Conservation (phyloP, 2,113 vertebrate genomes). For the Amphiprion ocellaris region DNA sequence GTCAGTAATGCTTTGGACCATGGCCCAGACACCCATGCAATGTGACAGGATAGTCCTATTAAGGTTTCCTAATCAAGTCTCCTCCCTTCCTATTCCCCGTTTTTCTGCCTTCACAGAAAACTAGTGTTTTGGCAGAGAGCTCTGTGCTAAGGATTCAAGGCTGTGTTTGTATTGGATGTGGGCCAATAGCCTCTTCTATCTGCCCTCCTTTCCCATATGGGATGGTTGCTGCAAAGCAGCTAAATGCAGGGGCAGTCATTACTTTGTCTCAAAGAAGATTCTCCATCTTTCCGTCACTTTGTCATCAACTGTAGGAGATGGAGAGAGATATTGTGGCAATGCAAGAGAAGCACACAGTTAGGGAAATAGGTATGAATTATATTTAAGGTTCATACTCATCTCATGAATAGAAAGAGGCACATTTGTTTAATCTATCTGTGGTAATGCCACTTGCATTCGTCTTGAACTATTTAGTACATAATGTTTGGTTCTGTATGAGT, state of each 20-base stretch:
- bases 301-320: constrained; percentile 23
- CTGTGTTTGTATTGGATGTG: constrained; percentile 73
- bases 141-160: constrained; percentile 77
- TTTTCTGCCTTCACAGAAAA: constrained; percentile 68
- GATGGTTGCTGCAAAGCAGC: constrained; percentile 61
- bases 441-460: neutral
- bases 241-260: constrained; percentile 54
- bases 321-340: constrained; percentile 8
- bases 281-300: constrained; percentile 42
- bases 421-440: too few species aligned
- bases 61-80: constrained; percentile 81
- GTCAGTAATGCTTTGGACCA: constrained; percentile 75
- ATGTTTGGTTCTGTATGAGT: neutral
- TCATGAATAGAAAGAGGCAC: too few species aligned
- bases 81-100: constrained; percentile 49
- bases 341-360: neutral
- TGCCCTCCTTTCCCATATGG: constrained; percentile 58
- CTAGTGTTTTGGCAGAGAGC: constrained; percentile 68
- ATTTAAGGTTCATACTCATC: too few species aligned
- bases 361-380: neutral
- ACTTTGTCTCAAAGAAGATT: constrained; percentile 46
- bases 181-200: constrained; percentile 72
- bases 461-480: neutral
- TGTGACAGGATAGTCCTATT: constrained; percentile 78
- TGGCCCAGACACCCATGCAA: constrained; percentile 69